Evolutionary conservation across 2,888 invertebrate genomes (phyloP).

Genomic region (Agrotis puta): DNA sequence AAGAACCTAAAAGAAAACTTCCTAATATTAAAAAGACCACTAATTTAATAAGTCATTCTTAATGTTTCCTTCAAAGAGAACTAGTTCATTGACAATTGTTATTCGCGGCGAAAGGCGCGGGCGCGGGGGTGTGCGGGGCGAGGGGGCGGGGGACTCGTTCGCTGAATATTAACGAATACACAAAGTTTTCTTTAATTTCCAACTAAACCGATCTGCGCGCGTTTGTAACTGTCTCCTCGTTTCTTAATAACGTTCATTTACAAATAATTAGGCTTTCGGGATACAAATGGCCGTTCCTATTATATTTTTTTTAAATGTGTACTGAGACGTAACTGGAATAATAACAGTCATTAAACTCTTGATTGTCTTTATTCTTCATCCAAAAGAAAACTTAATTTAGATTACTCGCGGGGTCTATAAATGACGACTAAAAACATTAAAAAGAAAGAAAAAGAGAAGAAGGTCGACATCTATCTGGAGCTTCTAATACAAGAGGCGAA

Average conservation of each 20-base stretch:
- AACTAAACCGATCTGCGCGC: constrained; percentile 40
- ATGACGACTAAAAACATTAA: no score
- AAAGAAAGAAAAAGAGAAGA: background rate
- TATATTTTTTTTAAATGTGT: constrained; percentile 19
- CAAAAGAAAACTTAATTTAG: background rate
- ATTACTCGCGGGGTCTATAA: background rate
- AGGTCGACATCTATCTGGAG: background rate
- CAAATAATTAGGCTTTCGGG: constrained; percentile 35
- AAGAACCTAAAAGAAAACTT: background rate
- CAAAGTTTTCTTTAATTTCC: constrained; percentile 53
- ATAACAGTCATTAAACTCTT: background rate
- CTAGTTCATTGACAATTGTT: constrained; percentile 30
- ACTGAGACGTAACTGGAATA: background rate
- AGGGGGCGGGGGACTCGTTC: background rate
- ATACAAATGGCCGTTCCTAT: constrained; percentile 2
- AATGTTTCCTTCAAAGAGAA: constrained; percentile 7
- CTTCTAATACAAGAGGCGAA: no score
- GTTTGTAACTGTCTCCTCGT: constrained; percentile 45
- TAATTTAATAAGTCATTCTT: constrained; percentile 10
- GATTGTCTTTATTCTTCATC: background rate
- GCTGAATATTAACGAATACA: constrained; percentile 57
- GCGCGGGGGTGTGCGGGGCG: background rate
- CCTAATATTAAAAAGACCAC: constrained; percentile 7
- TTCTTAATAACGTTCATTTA: constrained; percentile 37
- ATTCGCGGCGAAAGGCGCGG: background rate